Evolutionary conservation across 2,113 vertebrate species (phyloP).

Genomic region (Sebastes schlegelii): DNA sequence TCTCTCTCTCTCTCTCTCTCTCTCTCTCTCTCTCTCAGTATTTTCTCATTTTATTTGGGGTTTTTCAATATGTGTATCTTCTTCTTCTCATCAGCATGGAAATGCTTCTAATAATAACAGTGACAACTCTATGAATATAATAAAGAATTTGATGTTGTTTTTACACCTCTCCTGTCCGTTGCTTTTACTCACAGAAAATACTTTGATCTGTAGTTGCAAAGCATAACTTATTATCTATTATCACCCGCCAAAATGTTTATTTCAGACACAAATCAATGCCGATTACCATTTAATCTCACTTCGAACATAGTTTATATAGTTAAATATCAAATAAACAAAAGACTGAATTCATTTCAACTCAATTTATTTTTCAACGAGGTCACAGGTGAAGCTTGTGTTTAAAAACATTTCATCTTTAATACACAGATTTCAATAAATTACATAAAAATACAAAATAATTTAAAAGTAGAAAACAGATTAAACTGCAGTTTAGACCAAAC

Average conservation of each 20-base stretch:
- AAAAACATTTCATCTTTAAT: too few species aligned
- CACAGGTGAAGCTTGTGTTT: too few species aligned
- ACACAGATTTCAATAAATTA: neutral
- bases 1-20: slow-evolving; percentile 19
- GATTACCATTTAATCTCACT: too few species aligned
- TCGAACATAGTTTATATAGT: neutral
- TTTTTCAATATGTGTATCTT: slow-evolving; percentile 74
- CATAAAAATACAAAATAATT: neutral
- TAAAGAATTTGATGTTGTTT: slow-evolving; percentile 85
- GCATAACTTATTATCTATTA: too few species aligned
- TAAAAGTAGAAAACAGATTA: neutral
- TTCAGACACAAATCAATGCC: too few species aligned
- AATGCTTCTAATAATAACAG: slow-evolving; percentile 75
- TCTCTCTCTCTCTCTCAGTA: slow-evolving; percentile 52
- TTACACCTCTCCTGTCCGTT: slow-evolving; percentile 48
- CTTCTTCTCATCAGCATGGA: slow-evolving; percentile 79
- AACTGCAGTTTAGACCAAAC: neutral
- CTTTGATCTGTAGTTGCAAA: too few species aligned
- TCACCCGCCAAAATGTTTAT: too few species aligned
- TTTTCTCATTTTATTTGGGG: slow-evolving; percentile 42
- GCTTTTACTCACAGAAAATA: slow-evolving; percentile 14
- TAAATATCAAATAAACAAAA: neutral
- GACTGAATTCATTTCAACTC: neutral
- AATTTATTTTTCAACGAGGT: neutral
- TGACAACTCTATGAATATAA: slow-evolving; percentile 75